Evolutionary conservation across 2,797 vertebrate species (phyloP).

Genomic region (Sparidentex hasta): DNA sequence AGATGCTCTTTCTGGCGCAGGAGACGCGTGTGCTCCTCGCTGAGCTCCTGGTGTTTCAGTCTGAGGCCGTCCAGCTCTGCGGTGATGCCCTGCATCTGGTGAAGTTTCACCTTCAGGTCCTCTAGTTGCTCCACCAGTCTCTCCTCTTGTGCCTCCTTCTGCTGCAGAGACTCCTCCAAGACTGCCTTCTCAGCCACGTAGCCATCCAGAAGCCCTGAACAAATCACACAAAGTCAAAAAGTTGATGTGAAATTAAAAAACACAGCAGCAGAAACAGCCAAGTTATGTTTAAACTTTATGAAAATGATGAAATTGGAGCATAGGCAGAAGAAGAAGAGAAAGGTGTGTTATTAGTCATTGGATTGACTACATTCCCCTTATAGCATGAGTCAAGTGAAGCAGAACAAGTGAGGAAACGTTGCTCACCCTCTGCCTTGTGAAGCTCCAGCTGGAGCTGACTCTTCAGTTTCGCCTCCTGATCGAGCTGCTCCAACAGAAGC

Average conservation of each 20-base stretch:
- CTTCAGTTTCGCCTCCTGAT: slow-evolving; percentile 87
- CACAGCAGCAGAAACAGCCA: background rate
- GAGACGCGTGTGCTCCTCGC: slow-evolving; percentile 83
- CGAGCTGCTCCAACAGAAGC: slow-evolving; percentile 88
- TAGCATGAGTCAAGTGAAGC: background rate
- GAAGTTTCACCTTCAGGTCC: slow-evolving; percentile 84
- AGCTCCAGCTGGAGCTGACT: slow-evolving; percentile 89
- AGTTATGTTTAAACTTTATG: background rate
- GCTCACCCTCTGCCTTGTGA: slow-evolving; percentile 93
- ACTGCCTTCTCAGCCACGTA: slow-evolving; percentile 90
- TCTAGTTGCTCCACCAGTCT: slow-evolving; percentile 91
- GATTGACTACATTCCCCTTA: slow-evolving; percentile 26
- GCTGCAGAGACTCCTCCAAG: slow-evolving; percentile 89
- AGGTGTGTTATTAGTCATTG: background rate
- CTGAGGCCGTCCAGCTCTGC: slow-evolving; percentile 87
- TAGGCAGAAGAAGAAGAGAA: slow-evolving; percentile 9
- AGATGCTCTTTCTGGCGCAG: slow-evolving; percentile 84
- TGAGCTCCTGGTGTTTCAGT: slow-evolving; percentile 86
- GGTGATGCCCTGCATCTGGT: slow-evolving; percentile 83
- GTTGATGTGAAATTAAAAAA: background rate
- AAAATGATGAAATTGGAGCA: background rate
- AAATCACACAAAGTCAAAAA: background rate
- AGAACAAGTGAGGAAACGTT: background rate
- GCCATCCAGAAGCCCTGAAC: slow-evolving; percentile 92
- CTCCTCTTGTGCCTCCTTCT: slow-evolving; percentile 90